A percentile compares a stretch with the other conserved stretches of the same genome.
Evolutionary conservation across 2,888 invertebrate species (phyloP).

Genomic region (Andrena minutula): DNA sequence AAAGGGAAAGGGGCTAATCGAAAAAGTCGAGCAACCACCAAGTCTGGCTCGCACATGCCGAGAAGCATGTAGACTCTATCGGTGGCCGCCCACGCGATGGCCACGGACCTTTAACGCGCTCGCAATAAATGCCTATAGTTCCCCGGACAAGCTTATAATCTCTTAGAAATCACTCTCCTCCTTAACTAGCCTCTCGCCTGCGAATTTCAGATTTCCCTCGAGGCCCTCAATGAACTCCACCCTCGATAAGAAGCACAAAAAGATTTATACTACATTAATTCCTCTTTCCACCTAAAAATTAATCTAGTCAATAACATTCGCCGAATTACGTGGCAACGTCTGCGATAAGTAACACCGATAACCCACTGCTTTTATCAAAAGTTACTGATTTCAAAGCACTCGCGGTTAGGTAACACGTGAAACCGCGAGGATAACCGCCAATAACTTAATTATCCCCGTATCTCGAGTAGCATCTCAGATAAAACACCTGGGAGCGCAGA

Average conservation of each 20-base stretch:
- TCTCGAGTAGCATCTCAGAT: constrained; percentile 23
- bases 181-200: constrained; percentile 43
- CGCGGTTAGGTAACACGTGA: constrained; percentile 18
- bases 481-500: background rate
- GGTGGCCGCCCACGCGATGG: constrained; percentile 75
- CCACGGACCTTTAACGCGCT: constrained; percentile 65
- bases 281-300: background rate
- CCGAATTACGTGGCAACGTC: background rate
- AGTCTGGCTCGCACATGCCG: constrained; percentile 69
- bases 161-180: constrained; percentile 47
- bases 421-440: constrained; percentile 14
- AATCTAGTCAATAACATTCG: background rate
- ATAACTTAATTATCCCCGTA: constrained; percentile 40
- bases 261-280: background rate
- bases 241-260: background rate
- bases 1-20: constrained; percentile 70
- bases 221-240: background rate
- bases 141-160: constrained; percentile 58
- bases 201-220: constrained; percentile 29
- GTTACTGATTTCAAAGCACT: background rate
- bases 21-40: constrained; percentile 79
- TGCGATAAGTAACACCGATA: background rate
- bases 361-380: background rate
- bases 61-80: constrained; percentile 80
- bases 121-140: constrained; percentile 57